Conservation (phyloP, 35 echinoderm and acorn worm species). For the Eucidaris tribuloides region DNA sequence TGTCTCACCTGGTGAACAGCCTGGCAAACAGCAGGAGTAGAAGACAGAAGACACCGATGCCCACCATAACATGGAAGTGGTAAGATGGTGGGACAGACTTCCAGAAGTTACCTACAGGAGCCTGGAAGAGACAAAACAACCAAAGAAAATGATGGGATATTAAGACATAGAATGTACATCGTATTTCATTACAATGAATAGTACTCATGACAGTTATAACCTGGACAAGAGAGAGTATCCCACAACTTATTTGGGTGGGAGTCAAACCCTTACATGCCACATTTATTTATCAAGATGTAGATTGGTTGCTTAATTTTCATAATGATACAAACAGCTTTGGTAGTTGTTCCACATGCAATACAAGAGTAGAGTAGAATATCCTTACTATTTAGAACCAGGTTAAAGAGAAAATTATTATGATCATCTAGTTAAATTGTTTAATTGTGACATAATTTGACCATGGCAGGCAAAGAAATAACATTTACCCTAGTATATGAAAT, state of each 20-base stretch:
- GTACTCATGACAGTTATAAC: neutral
- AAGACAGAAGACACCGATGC: conserved; percentile 50
- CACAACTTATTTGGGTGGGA: no score
- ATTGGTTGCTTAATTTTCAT: neutral
- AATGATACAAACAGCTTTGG: no score
- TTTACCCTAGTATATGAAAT: no score
- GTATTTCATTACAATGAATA: neutral
- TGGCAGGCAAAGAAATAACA: no score
- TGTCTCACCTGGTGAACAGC: conserved; percentile 69
- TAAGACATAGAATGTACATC: neutral
- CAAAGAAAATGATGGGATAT: neutral
- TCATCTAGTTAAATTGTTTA: no score
- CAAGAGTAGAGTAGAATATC: no score
- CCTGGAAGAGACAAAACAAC: conserved; percentile 11
- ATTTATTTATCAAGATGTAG: neutral
- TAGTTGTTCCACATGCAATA: no score
- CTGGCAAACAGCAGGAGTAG: conserved; percentile 75
- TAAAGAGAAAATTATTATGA: no score
- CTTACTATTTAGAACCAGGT: no score
- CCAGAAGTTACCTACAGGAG: conserved; percentile 53
- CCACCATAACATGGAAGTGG: conserved; percentile 48
- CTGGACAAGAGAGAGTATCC: neutral
- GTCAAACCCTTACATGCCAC: neutral
- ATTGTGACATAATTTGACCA: no score
- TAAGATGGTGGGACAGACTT: conserved; percentile 58